These are phyloP conservation scores for Brachyptera risi DNA, from an alignment of 2,888 invertebrate genomes.

Conservation along the genomic window DNA sequence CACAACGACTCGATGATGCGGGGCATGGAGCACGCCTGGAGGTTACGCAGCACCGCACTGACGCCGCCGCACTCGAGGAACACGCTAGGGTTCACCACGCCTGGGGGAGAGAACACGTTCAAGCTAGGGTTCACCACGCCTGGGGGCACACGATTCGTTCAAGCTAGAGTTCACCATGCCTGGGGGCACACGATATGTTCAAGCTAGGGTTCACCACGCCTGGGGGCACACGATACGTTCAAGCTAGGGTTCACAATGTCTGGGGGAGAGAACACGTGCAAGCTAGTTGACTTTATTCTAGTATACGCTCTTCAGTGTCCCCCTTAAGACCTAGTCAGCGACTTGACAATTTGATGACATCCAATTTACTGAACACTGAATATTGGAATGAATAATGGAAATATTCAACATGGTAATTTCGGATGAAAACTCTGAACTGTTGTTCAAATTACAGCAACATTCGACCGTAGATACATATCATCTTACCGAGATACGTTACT, in stretches of 20 bases:
- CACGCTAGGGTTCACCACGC: slow-evolving; percentile 75
- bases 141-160: no score
- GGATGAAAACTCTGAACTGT: no score
- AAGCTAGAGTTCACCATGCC: slow-evolving; percentile 82
- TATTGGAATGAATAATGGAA: no score
- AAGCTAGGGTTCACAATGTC: slow-evolving; percentile 82
- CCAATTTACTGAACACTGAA: no score
- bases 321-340: no score
- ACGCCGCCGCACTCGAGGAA: slow-evolving; percentile 81
- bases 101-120: slow-evolving; percentile 46
- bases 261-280: slow-evolving; percentile 41
- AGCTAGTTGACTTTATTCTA: no score
- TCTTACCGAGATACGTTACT: no score
- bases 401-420: no score
- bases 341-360: no score
- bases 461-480: no score
- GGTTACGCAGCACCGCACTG: slow-evolving; percentile 71
- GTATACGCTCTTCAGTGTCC: no score
- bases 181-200: slow-evolving; percentile 41
- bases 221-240: slow-evolving; percentile 41
- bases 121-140: slow-evolving; percentile 82
- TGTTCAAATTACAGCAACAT: no score
- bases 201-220: slow-evolving; percentile 82
- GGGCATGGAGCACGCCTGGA: slow-evolving; percentile 81
- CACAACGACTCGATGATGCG: slow-evolving; percentile 87